Conservation (phyloP, 2,888 invertebrate species). For the Pyrgus malvae region DNA sequence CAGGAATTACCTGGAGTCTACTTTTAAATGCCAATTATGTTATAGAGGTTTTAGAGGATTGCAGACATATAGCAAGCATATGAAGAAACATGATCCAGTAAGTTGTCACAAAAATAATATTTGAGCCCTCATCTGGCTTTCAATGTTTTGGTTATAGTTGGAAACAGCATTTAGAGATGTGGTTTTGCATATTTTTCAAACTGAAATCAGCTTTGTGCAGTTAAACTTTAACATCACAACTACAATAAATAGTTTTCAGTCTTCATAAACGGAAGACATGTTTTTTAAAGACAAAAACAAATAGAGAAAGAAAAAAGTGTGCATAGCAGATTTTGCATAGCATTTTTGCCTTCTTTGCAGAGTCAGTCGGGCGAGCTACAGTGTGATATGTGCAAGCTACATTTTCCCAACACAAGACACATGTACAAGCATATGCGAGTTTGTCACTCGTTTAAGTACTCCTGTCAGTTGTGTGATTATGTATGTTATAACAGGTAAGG, state of each 20-base stretch:
- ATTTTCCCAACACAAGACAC: slow-evolving; percentile 55
- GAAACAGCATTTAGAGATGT: no score
- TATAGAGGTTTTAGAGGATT: slow-evolving; percentile 60
- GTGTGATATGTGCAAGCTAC: slow-evolving; percentile 69
- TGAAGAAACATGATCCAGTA: slow-evolving; percentile 72
- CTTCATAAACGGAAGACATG: no score
- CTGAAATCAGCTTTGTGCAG: no score
- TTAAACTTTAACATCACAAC: no score
- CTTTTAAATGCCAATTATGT: slow-evolving; percentile 61
- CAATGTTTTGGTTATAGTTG: no score
- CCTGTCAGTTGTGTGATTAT: slow-evolving; percentile 60
- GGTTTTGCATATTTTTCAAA: no score
- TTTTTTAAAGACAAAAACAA: no score
- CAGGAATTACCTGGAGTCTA: slow-evolving; percentile 61
- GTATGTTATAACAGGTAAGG: slow-evolving; percentile 17
- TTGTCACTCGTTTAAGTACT: slow-evolving; percentile 62
- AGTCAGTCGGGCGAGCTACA: slow-evolving; percentile 52
- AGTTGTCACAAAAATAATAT: slow-evolving; percentile 32
- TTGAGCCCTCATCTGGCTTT: no score
- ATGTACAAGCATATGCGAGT: slow-evolving; percentile 72
- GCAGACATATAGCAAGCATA: slow-evolving; percentile 60
- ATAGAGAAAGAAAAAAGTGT: no score
- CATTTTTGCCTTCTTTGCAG: slow-evolving; percentile 39
- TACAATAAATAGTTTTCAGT: no score
- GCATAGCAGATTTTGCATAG: no score